A percentile compares a stretch with the other conserved stretches of the same genome.
Conservation (phyloP, 2,113 vertebrate species). For the Cyphomyrus plagiostoma region DNA sequence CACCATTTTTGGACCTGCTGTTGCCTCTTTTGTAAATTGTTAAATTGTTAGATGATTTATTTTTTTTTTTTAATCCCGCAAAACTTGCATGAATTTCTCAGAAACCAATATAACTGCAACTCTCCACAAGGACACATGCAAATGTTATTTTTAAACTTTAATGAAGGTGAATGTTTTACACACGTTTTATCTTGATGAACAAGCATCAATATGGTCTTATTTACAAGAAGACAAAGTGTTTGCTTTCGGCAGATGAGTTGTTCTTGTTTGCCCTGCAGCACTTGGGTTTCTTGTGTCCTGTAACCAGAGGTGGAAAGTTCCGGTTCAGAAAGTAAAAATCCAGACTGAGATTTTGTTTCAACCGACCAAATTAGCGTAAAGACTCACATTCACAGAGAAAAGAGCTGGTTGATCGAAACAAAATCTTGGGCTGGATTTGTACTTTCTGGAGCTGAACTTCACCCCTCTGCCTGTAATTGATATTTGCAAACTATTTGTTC, state of each 20-base stretch:
- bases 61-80: background rate
- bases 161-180: conserved; percentile 5
- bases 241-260: background rate
- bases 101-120: background rate
- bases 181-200: background rate
- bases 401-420: too few relatives aligned
- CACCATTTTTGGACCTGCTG: background rate
- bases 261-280: background rate
- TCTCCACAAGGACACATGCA: background rate
- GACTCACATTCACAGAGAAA: too few relatives aligned
- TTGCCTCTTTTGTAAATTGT: background rate
- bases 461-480: background rate
- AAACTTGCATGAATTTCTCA: background rate
- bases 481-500: background rate
- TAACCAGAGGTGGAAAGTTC: background rate
- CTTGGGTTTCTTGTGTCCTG: background rate
- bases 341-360: too few relatives aligned
- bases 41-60: background rate
- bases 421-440: too few relatives aligned
- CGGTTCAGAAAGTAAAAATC: too few relatives aligned
- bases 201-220: background rate
- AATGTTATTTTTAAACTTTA: background rate
- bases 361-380: too few relatives aligned
- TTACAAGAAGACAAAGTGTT: background rate
- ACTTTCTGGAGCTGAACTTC: too few relatives aligned